A percentile compares a stretch with the other conserved stretches of the same genome.
These are phyloP conservation scores for Conistra vaccinii DNA, from an alignment of 2,888 invertebrate species.

Conservation along the genomic window DNA sequence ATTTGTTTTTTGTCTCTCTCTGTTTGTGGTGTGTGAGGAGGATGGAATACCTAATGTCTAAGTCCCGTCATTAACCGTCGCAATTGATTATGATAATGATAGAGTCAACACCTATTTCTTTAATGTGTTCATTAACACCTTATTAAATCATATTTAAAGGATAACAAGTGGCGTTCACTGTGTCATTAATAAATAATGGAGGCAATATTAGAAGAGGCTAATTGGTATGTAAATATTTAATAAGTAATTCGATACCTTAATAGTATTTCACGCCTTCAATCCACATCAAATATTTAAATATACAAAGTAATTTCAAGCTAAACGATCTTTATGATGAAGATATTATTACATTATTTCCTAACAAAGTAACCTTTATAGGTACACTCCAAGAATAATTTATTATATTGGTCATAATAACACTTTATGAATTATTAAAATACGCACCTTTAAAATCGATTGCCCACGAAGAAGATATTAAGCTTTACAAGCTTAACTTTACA, in stretches of 20 bases:
- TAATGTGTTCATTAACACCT: conserved; percentile 52
- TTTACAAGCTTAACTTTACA: conserved; percentile 65
- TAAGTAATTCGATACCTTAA: conserved; percentile 34
- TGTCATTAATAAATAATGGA: conserved; percentile 37
- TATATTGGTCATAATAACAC: conserved; percentile 59
- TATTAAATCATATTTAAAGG: conserved; percentile 33
- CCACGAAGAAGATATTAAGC: conserved; percentile 69
- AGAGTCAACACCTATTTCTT: conserved; percentile 42
- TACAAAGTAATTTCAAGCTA: conserved; percentile 56
- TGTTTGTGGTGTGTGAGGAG: conserved; percentile 55
- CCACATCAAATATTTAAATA: conserved; percentile 54
- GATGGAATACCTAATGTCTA: conserved; percentile 65
- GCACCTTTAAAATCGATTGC: conserved; percentile 72
- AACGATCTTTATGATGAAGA: conserved; percentile 48
- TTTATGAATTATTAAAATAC: conserved; percentile 69
- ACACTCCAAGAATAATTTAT: conserved; percentile 58
- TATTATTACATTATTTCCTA: conserved; percentile 56
- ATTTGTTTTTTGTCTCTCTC: conserved; percentile 62
- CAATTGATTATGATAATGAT: conserved; percentile 60
- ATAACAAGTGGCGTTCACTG: conserved; percentile 33
- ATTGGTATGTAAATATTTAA: conserved; percentile 49
- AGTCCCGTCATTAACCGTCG: conserved; percentile 70
- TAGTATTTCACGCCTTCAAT: conserved; percentile 40
- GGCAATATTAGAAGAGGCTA: conserved; percentile 19
- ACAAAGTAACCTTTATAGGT: conserved; percentile 61